Conservation (phyloP, 2,113 vertebrate species). For the Potamarius usumacintae region DNA sequence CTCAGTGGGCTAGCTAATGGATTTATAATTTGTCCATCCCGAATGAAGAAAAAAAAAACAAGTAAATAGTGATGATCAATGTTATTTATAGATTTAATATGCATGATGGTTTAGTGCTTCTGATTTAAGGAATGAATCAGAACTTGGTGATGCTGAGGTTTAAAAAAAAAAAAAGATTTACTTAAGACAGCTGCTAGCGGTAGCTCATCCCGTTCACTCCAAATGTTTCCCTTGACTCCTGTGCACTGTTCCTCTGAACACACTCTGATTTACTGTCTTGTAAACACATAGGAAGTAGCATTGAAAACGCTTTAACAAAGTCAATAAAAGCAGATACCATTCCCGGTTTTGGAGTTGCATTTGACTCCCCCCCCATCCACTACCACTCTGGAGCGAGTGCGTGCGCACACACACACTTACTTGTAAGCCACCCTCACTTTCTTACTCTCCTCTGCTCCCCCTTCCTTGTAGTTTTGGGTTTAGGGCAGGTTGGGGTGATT, state of each 20-base stretch:
- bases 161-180: constrained; percentile 45
- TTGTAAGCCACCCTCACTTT: constrained; percentile 26
- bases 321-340: constrained; percentile 81
- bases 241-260: constrained; percentile 52
- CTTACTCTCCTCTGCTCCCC: constrained; percentile 54
- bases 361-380: constrained; percentile 9
- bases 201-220: constrained; percentile 16
- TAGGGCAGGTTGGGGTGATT: constrained; percentile 70
- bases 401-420: constrained; percentile 17
- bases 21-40: not conserved
- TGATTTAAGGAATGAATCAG: not conserved
- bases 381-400: not conserved
- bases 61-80: not conserved
- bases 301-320: constrained; percentile 81
- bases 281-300: constrained; percentile 80
- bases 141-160: constrained; percentile 50
- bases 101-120: not conserved
- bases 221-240: constrained; percentile 37
- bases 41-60: not conserved
- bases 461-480: constrained; percentile 61
- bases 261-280: constrained; percentile 77
- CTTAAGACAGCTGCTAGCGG: constrained; percentile 41
- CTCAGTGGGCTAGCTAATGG: not conserved
- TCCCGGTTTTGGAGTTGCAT: constrained; percentile 66
- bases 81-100: not conserved